These are phyloP conservation scores for Anseranas semipalmata DNA, from an alignment of 2,113 vertebrate species.

Conservation along the genomic window DNA sequence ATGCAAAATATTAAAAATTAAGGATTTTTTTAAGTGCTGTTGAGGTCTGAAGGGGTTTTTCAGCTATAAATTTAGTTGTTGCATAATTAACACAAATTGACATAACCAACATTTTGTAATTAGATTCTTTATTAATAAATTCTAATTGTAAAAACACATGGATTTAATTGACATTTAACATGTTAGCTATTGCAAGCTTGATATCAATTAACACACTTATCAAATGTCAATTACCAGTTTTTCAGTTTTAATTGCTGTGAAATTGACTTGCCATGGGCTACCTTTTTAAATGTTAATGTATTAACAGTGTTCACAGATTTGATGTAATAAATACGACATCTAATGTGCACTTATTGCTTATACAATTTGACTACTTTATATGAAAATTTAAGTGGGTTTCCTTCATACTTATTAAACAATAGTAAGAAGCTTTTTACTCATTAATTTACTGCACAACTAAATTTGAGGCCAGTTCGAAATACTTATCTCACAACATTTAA, in stretches of 20 bases:
- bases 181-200: constrained; percentile 67
- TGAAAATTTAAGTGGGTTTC: constrained; percentile 34
- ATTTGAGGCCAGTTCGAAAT: constrained; percentile 17
- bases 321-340: constrained; percentile 54
- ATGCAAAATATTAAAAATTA: not conserved
- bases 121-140: constrained; percentile 75
- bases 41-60: not conserved
- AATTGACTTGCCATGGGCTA: constrained; percentile 74
- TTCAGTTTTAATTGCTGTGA: constrained; percentile 75
- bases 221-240: constrained; percentile 77
- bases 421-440: constrained; percentile 4
- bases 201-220: constrained; percentile 78
- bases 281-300: constrained; percentile 73
- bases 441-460: constrained; percentile 30
- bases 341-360: constrained; percentile 44
- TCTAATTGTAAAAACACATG: constrained; percentile 71
- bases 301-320: constrained; percentile 57
- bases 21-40: not conserved
- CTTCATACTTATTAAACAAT: constrained; percentile 8
- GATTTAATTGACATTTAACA: constrained; percentile 77
- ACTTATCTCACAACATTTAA: not conserved
- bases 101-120: constrained; percentile 64
- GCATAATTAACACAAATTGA: constrained; percentile 53
- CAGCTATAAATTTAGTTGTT: not conserved
- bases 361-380: constrained; percentile 21